Evolutionary conservation across 1,140 invertebrate genomes (phyloP).

Genomic region (Drosophila malerkotliana): DNA sequence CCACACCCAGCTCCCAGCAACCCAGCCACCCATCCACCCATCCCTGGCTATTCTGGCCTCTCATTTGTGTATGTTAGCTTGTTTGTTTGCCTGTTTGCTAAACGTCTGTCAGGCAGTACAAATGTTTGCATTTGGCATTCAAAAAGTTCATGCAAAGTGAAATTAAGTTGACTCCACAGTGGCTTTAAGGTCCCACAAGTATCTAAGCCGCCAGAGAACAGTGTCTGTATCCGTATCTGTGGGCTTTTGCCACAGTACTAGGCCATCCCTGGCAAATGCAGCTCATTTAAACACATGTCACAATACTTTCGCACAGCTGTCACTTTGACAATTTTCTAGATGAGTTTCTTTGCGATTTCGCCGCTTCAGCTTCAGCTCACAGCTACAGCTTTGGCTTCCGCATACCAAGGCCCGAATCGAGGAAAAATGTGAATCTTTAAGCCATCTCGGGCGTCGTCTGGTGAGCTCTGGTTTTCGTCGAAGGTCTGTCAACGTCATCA

Average conservation of each 20-base stretch:
- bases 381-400: constrained; percentile 2
- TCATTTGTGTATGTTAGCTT: constrained; percentile 12
- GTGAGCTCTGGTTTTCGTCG: constrained; percentile 25
- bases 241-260: neutral
- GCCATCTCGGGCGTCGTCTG: constrained; percentile 55
- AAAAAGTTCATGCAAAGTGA: constrained; percentile 69
- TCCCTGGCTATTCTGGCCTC: neutral
- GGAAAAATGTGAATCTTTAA: constrained; percentile 57
- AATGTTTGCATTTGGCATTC: constrained; percentile 62
- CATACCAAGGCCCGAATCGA: constrained; percentile 2
- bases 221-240: constrained; percentile 11
- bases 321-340: constrained; percentile 82
- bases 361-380: neutral
- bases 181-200: constrained; percentile 57
- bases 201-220: neutral
- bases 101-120: constrained; percentile 57
- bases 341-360: constrained; percentile 71
- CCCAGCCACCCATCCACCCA: neutral
- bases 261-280: constrained; percentile 50
- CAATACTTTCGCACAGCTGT: constrained; percentile 80
- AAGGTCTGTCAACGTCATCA: constrained; percentile 78
- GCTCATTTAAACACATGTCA: constrained; percentile 82
- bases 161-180: constrained; percentile 61
- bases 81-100: constrained; percentile 57
- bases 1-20: neutral